phyloP scores from a whole-genome alignment of 30 jellyfish, hydroid and myxozoan species.

The Morbakka virulenta region DNA sequence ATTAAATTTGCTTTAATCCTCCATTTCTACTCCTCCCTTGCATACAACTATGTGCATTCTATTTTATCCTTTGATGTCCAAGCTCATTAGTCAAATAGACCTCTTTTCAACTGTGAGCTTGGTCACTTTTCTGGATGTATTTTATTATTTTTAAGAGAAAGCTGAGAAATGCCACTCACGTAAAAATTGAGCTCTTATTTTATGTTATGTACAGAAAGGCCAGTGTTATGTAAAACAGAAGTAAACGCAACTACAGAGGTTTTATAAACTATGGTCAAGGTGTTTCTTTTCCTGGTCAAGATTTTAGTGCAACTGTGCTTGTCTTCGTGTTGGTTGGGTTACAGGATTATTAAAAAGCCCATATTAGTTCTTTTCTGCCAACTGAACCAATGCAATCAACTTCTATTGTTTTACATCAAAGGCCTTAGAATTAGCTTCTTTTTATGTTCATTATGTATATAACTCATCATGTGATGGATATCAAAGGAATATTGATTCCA shows the following conservation, averaged over 20 bases:
- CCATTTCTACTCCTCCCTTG: slow-evolving; percentile 53
- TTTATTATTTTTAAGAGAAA: neutral
- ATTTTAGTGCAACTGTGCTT: slow-evolving; percentile 11
- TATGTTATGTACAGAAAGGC: slow-evolving; percentile 28
- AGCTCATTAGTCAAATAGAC: slow-evolving; percentile 41
- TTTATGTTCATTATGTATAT: neutral
- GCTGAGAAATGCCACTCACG: slow-evolving; percentile 10
- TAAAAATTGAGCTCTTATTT: slow-evolving; percentile 17
- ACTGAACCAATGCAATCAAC: slow-evolving; percentile 12
- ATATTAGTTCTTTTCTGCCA: slow-evolving; percentile 15
- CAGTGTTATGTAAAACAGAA: neutral
- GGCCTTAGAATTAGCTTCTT: neutral
- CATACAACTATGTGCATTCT: slow-evolving; percentile 33
- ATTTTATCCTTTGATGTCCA: slow-evolving; percentile 51
- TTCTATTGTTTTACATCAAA: neutral
- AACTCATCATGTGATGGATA: slow-evolving; percentile 20
- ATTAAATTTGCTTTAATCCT: slow-evolving; percentile 55
- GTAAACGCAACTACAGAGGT: slow-evolving; percentile 9
- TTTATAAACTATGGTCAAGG: slow-evolving; percentile 5
- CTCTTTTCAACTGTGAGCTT: slow-evolving; percentile 55
- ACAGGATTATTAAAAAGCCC: slow-evolving; percentile 24
- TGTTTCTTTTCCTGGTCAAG: slow-evolving; percentile 7
- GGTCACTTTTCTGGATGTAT: slow-evolving; percentile 35
- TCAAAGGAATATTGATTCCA: slow-evolving; percentile 7
- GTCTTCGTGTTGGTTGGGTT: slow-evolving; percentile 29